Evolutionary conservation across 2,888 invertebrate genomes (phyloP).

Genomic region (Mantis religiosa): DNA sequence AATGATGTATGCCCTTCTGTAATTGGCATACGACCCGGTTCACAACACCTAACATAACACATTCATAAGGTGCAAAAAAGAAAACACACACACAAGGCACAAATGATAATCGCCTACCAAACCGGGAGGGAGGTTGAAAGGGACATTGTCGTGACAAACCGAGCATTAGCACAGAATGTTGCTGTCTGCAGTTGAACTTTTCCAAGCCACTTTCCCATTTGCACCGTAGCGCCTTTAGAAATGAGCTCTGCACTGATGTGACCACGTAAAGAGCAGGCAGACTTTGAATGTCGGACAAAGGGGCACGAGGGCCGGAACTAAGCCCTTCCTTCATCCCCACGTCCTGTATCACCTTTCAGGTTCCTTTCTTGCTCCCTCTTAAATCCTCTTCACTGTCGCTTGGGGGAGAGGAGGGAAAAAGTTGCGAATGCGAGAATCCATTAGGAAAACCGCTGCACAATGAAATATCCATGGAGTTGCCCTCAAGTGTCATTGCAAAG

Average conservation of each 20-base stretch:
- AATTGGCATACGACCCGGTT: too few relatives aligned
- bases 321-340: neutral
- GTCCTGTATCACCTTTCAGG: neutral
- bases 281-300: neutral
- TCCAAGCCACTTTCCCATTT: neutral
- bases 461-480: neutral
- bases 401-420: neutral
- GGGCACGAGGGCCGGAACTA: neutral
- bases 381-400: neutral
- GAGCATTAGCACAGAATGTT: too few relatives aligned
- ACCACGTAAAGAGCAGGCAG: neutral
- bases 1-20: too few relatives aligned
- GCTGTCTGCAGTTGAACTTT: neutral
- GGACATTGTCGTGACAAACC: too few relatives aligned
- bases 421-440: neutral
- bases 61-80: too few relatives aligned
- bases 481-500: neutral
- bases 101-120: too few relatives aligned
- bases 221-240: neutral
- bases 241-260: neutral
- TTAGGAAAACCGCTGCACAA: neutral
- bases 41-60: too few relatives aligned
- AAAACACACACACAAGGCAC: too few relatives aligned
- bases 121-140: too few relatives aligned
- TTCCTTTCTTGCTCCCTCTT: neutral